Conservation (phyloP, 2,888 invertebrate genomes). For the Orchesella flavescens region DNA sequence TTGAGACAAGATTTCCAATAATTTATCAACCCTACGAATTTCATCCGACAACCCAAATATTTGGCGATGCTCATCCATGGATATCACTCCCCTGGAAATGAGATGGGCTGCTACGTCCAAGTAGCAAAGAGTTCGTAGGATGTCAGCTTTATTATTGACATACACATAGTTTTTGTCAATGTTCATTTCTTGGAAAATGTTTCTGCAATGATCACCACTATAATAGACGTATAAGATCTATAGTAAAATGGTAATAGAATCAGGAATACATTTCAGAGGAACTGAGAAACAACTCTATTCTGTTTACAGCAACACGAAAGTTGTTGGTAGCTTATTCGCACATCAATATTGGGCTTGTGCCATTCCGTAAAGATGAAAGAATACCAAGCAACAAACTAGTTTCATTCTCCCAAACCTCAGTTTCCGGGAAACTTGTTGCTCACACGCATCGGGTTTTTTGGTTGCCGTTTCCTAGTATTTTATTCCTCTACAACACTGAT, state of each 20-base stretch:
- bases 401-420: neutral
- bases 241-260: neutral
- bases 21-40: constrained; percentile 19
- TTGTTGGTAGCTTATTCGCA: too few relatives aligned
- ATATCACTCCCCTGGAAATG: constrained; percentile 46
- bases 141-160: constrained; percentile 20
- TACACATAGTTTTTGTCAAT: neutral
- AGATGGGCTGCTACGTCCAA: constrained; percentile 53
- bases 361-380: neutral
- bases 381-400: neutral
- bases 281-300: neutral
- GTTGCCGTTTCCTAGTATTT: neutral
- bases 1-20: constrained; percentile 43
- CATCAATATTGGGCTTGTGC: constrained; percentile 1
- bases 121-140: constrained; percentile 25
- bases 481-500: too few relatives aligned
- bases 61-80: constrained; percentile 51
- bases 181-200: neutral
- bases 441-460: neutral
- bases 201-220: too few relatives aligned
- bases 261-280: neutral
- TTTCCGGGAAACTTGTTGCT: neutral
- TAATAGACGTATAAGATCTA: too few relatives aligned
- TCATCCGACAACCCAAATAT: constrained; percentile 31
- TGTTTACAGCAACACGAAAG: too few relatives aligned